Evolutionary conservation across 2,888 invertebrate species (phyloP).

Genomic region (Troglohyphantes excavatus): DNA sequence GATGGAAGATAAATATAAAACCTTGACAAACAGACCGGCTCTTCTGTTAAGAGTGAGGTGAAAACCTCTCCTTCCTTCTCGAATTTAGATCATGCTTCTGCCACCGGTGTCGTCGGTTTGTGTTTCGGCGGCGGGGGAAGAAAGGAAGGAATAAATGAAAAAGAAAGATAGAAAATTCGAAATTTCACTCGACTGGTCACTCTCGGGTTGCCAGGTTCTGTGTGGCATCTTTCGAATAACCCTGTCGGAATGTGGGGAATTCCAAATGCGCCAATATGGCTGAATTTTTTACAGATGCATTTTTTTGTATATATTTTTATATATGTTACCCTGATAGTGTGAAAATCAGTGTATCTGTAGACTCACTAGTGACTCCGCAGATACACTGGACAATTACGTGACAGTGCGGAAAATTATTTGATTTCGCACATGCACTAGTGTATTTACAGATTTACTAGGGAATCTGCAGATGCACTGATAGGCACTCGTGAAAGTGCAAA

Average conservation of each 20-base stretch:
- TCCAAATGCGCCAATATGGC: background rate
- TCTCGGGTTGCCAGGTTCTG: conserved; percentile 49
- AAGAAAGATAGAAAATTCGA: background rate
- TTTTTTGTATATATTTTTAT: no score
- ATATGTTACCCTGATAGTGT: no score
- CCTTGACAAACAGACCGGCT: conserved; percentile 55
- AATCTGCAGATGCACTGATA: no score
- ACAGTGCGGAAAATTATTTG: no score
- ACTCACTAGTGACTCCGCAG: no score
- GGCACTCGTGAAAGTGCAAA: no score
- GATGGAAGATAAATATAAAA: conserved; percentile 8
- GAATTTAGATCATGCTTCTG: background rate
- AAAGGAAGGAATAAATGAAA: background rate
- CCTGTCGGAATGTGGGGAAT: background rate
- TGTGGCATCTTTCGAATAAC: conserved; percentile 23
- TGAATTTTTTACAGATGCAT: background rate
- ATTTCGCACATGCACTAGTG: no score
- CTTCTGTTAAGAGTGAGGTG: no score
- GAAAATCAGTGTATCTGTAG: no score
- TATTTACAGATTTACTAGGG: no score
- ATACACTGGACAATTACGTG: no score
- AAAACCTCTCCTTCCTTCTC: background rate
- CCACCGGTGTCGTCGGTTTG: background rate
- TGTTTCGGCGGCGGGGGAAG: background rate
- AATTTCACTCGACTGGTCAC: conserved; percentile 11